Conservation (phyloP, 2,113 vertebrate species). For the Beaufortia kweichowensis region DNA sequence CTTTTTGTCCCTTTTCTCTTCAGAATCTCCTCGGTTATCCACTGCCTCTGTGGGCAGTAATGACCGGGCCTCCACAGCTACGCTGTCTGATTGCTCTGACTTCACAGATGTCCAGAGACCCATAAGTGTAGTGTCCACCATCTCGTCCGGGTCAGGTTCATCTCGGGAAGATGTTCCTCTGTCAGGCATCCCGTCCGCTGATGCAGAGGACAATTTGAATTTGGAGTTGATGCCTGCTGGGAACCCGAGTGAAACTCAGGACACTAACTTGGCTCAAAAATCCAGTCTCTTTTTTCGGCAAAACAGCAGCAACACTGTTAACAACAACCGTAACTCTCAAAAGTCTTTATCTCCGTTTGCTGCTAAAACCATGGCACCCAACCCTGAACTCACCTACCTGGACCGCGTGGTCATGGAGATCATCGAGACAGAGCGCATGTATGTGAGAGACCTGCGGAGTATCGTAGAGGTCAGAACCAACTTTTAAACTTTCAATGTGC, state of each 20-base stretch:
- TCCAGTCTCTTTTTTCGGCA: background rate
- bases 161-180: constrained; percentile 61
- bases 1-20: background rate
- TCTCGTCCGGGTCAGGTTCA: constrained; percentile 71
- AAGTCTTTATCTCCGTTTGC: constrained; percentile 59
- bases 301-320: constrained; percentile 1
- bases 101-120: constrained; percentile 66
- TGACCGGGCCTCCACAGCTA: constrained; percentile 74
- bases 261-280: background rate
- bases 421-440: constrained; percentile 89
- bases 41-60: constrained; percentile 68
- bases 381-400: constrained; percentile 83
- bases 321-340: constrained; percentile 52
- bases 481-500: no score
- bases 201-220: constrained; percentile 40
- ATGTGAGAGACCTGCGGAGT: constrained; percentile 87
- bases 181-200: background rate
- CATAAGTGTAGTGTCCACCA: constrained; percentile 63
- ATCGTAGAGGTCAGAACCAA: constrained; percentile 85
- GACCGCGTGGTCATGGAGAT: constrained; percentile 91
- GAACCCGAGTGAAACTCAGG: background rate
- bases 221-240: constrained; percentile 36
- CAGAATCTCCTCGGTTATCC: constrained; percentile 72
- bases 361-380: constrained; percentile 57
- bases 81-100: constrained; percentile 64